Base-by-base conservation (phyloP, 2,797 vertebrate genomes). In the Sparidentex hasta region DNA sequence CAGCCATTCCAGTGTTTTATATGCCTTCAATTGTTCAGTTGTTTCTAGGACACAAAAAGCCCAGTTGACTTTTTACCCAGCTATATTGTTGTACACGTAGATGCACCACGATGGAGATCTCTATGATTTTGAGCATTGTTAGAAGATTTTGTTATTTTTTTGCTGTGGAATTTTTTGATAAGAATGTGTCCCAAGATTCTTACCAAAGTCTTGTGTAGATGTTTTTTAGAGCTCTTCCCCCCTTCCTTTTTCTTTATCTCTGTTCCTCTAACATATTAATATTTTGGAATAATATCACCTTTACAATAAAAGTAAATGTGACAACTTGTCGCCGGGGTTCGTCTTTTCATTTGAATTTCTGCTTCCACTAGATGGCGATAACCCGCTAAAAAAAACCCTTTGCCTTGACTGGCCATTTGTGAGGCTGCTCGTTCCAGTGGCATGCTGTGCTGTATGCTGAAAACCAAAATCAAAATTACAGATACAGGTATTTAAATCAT, bases 241-340 rank as follows among this genome's bases (percentile, higher is more conserved):
- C 33, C 33, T 38, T 84, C 67, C 56, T 51, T 84, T 88, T 88
- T 84, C 81, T 89, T 88, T 88, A 85, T 83, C 72, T 90, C 83
- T 88, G 82, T 88, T 87, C 87, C 90, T 87, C 94, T 97, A 97
- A 97, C 95, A 96, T 95, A 94, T 95, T 97, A 88, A 93, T 96
- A 96, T 97, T 98, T 98, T 98, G 94, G 95, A 97, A 98, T 97
- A 97, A 97, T 97, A 92, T 94, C 95, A 96, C 96, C 95, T 98
- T 98, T 98, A 97, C 95, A 98, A 97, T 95, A 95, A 96, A 96
- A 95, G 91, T 94, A 91, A 96, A 95, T 73, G 93, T 96, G 94
- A 94, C 87, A 93, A 92, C 79, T 87, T 89, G 86, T 88, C 77
- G 91, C 67, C 71, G 76, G 73, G 65, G 83, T 84, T 65, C 81